Evolutionary conservation across 2,113 vertebrate species (phyloP).

Genomic region (Phrynosoma platyrhinos): DNA sequence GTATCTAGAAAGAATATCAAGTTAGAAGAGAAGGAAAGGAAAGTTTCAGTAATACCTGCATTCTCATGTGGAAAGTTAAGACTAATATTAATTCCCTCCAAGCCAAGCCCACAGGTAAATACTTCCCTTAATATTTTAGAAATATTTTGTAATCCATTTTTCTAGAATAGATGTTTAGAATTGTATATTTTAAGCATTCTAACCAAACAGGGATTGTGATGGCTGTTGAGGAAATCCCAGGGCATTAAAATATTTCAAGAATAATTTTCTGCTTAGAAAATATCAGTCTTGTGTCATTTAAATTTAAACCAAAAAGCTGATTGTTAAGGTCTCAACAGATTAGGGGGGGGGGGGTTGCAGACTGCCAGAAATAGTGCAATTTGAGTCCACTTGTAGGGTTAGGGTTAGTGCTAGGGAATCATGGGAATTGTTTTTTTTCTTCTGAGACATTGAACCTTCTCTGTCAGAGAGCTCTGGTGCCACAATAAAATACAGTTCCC

Average conservation of each 20-base stretch:
- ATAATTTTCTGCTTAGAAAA: neutral
- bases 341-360: too few relatives aligned
- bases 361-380: too few relatives aligned
- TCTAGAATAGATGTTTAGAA: conserved; percentile 3
- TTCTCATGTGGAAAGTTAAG: conserved; percentile 27
- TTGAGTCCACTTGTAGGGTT: too few relatives aligned
- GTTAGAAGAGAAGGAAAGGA: neutral
- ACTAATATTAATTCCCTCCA: conserved; percentile 18
- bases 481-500: too few relatives aligned
- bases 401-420: too few relatives aligned
- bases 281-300: neutral
- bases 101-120: neutral
- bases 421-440: too few relatives aligned
- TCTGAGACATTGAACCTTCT: too few relatives aligned
- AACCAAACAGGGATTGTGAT: neutral
- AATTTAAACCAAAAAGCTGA: neutral
- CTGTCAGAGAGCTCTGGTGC: too few relatives aligned
- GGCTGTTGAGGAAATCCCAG: conserved; percentile 1
- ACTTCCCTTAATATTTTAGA: conserved; percentile 25
- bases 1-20: neutral
- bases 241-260: neutral
- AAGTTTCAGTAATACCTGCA: conserved; percentile 30
- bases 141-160: neutral
- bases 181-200: conserved; percentile 1
- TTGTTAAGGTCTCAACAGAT: neutral